These are phyloP conservation scores for Paelopatides confundens DNA, from an alignment of 53 echinoderm and acorn worm species.

Conservation along the genomic window DNA sequence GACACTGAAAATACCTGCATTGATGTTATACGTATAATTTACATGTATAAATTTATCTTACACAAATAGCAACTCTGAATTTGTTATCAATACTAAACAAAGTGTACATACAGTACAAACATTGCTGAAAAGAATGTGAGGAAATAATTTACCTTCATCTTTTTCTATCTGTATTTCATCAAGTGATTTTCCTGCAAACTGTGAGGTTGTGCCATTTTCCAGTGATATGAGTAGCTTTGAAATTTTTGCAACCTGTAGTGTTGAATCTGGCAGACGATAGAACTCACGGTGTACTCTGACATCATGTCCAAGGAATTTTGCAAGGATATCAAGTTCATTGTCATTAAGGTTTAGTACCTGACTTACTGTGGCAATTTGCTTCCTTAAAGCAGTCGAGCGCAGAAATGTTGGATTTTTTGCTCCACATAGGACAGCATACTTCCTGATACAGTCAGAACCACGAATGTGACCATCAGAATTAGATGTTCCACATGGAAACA, in stretches of 20 bases:
- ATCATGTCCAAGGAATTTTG: slow-evolving; percentile 80
- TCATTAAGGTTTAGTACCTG: slow-evolving; percentile 78
- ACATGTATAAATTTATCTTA: too few relatives aligned
- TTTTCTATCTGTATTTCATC: too few relatives aligned
- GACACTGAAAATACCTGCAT: too few relatives aligned
- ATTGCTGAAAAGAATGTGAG: too few relatives aligned
- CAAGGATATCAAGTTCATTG: slow-evolving; percentile 78
- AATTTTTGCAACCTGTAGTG: slow-evolving; percentile 79
- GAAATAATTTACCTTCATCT: too few relatives aligned
- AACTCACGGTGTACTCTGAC: slow-evolving; percentile 72
- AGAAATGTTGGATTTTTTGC: slow-evolving; percentile 59
- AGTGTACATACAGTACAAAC: too few relatives aligned
- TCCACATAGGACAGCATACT: slow-evolving; percentile 58
- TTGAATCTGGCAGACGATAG: slow-evolving; percentile 73
- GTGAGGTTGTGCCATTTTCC: slow-evolving; percentile 54
- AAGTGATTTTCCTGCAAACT: slow-evolving; percentile 66
- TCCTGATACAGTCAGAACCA: slow-evolving; percentile 70
- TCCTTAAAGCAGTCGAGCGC: slow-evolving; percentile 70
- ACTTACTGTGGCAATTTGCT: slow-evolving; percentile 70
- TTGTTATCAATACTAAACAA: too few relatives aligned
- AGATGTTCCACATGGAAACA: slow-evolving; percentile 68
- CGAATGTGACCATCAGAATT: slow-evolving; percentile 58
- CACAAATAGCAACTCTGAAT: too few relatives aligned
- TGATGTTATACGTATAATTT: too few relatives aligned
- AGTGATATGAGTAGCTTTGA: slow-evolving; percentile 72